Evolutionary conservation across 2,113 vertebrate genomes (phyloP).

Genomic region (Rallus limicola): DNA sequence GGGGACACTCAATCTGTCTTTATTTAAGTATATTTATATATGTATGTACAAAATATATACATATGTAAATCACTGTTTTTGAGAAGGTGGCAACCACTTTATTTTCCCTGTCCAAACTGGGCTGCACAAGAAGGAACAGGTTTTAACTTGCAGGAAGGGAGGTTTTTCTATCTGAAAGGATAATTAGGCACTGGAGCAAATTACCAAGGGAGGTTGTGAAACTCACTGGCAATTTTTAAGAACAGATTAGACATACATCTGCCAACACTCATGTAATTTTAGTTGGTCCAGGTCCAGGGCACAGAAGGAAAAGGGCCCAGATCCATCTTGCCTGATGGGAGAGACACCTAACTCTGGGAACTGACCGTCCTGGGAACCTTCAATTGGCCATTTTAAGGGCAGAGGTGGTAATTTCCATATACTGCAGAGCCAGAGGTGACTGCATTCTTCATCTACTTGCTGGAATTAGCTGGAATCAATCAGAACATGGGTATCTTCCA

Average conservation of each 20-base stretch:
- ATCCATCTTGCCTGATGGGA: slow-evolving; percentile 30
- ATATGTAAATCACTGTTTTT: neutral
- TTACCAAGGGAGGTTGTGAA: slow-evolving; percentile 66
- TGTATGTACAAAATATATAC: neutral
- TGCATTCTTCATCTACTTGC: neutral
- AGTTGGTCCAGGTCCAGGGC: slow-evolving; percentile 40
- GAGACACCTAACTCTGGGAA: slow-evolving; percentile 26
- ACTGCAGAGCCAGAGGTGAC: neutral
- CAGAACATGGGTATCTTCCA: neutral
- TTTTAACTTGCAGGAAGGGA: slow-evolving; percentile 41
- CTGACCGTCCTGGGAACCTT: neutral
- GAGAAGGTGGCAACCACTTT: neutral
- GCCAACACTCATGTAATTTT: slow-evolving; percentile 53
- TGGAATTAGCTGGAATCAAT: neutral
- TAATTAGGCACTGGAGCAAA: slow-evolving; percentile 62
- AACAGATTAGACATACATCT: slow-evolving; percentile 63
- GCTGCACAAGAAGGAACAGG: slow-evolving; percentile 20
- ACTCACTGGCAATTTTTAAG: slow-evolving; percentile 64
- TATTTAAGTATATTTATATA: neutral
- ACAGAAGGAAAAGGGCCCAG: slow-evolving; percentile 29
- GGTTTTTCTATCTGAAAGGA: slow-evolving; percentile 53
- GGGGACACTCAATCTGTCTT: neutral
- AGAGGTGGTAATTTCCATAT: neutral
- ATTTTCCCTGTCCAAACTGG: neutral
- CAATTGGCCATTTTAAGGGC: neutral